Percentiles rank a stretch among this genome's conserved stretches.
phyloP scores from a whole-genome alignment of 2,113 vertebrate genomes.

The Felis chaus region DNA sequence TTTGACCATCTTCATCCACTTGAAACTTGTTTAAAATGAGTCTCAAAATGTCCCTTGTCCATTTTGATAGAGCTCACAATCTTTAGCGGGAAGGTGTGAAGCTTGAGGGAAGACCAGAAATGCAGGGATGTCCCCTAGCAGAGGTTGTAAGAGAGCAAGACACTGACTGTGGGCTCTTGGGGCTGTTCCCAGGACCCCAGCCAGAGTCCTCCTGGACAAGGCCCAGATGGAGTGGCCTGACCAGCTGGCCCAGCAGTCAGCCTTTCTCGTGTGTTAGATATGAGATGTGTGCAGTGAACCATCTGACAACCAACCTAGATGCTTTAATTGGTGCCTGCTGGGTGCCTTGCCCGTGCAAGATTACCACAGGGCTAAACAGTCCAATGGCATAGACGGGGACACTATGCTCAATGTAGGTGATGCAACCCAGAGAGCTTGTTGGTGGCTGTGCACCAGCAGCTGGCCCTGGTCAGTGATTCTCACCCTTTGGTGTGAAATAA shows the following conservation, averaged over 20 bases:
- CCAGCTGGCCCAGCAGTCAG: conserved; percentile 41
- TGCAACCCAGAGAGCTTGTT: background rate
- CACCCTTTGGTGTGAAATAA: background rate
- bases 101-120: background rate
- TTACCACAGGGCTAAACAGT: background rate
- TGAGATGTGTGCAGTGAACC: conserved; percentile 55
- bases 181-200: background rate
- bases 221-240: conserved; percentile 31
- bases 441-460: fast-evolving
- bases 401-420: fast-evolving
- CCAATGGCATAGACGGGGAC: fast-evolving
- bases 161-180: background rate
- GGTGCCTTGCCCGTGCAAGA: background rate
- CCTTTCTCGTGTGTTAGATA: conserved; percentile 37
- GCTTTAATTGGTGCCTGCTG: conserved; percentile 53
- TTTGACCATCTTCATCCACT: background rate
- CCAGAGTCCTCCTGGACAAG: conserved; percentile 30
- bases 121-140: background rate
- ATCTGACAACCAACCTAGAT: conserved; percentile 15
- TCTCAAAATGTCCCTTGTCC: background rate
- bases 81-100: background rate
- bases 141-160: background rate
- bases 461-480: background rate
- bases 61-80: background rate
- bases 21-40: background rate